Conservation (phyloP, 2,113 vertebrate species). For the Neogobius melanostomus region DNA sequence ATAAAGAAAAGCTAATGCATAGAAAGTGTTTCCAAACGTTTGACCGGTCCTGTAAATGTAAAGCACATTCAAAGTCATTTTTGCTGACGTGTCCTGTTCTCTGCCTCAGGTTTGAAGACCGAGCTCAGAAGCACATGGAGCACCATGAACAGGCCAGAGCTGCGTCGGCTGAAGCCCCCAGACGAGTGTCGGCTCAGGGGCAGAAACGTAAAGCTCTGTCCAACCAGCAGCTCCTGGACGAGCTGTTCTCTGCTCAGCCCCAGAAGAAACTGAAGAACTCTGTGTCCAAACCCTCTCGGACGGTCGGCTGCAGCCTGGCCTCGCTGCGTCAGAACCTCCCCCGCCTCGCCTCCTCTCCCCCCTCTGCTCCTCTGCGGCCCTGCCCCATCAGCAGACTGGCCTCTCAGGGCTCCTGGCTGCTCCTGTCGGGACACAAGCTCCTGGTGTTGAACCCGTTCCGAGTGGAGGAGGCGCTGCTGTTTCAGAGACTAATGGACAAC, state of each 20-base stretch:
- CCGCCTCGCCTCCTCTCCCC: slow-evolving; percentile 63
- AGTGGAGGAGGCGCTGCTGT: slow-evolving; percentile 89
- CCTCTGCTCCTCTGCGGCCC: slow-evolving; percentile 64
- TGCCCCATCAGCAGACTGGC: slow-evolving; percentile 82
- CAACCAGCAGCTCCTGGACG: slow-evolving; percentile 86
- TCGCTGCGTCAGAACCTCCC: slow-evolving; percentile 75
- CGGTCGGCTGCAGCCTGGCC: slow-evolving; percentile 82
- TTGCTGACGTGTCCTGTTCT: background rate
- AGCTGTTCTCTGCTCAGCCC: slow-evolving; percentile 79
- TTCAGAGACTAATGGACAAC: slow-evolving; percentile 87
- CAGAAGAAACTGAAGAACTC: slow-evolving; percentile 74
- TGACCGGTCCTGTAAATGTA: too few species aligned
- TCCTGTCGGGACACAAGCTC: slow-evolving; percentile 82
- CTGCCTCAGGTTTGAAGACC: slow-evolving; percentile 83
- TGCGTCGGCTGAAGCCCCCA: slow-evolving; percentile 61
- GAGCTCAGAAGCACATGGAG: slow-evolving; percentile 82
- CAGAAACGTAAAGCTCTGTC: slow-evolving; percentile 79
- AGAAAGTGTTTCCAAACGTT: too few species aligned
- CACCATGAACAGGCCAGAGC: slow-evolving; percentile 78
- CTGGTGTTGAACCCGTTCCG: slow-evolving; percentile 91
- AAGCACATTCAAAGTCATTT: too few species aligned
- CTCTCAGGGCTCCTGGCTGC: slow-evolving; percentile 87
- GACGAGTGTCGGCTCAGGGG: slow-evolving; percentile 62
- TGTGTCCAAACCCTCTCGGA: slow-evolving; percentile 63
- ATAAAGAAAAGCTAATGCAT: too few species aligned